A percentile compares a stretch with the other conserved stretches of the same genome.
Conservation (phyloP, 2,113 vertebrate species). For the Pachycephala philippinensis region DNA sequence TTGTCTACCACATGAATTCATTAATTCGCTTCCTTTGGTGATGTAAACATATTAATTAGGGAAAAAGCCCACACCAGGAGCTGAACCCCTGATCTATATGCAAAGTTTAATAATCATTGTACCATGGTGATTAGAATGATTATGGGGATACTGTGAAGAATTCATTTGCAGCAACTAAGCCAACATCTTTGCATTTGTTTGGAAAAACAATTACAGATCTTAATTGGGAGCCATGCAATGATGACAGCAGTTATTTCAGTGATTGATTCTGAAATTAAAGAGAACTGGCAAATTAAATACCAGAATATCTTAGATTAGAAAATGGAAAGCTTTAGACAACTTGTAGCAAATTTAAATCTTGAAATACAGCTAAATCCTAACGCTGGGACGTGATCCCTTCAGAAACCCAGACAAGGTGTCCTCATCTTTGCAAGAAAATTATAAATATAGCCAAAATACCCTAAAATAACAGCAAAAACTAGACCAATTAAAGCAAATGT, state of each 20-base stretch:
- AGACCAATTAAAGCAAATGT: not conserved
- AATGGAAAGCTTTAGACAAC: not conserved
- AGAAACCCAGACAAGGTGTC: not conserved
- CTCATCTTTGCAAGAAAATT: not conserved
- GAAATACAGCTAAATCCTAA: not conserved
- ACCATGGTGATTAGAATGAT: slow-evolving; percentile 68
- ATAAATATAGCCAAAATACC: too few species aligned
- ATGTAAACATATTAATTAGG: slow-evolving; percentile 68
- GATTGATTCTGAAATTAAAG: slow-evolving; percentile 76
- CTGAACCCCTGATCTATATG: slow-evolving; percentile 65
- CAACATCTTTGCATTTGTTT: slow-evolving; percentile 72
- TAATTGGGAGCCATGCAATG: slow-evolving; percentile 76
- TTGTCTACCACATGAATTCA: slow-evolving; percentile 26
- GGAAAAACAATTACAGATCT: slow-evolving; percentile 75
- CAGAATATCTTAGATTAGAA: slow-evolving; percentile 25
- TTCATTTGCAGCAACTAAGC: slow-evolving; percentile 69
- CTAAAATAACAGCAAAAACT: not conserved
- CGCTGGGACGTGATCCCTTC: not conserved
- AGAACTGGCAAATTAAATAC: slow-evolving; percentile 58
- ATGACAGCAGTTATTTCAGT: slow-evolving; percentile 75
- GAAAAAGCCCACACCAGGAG: slow-evolving; percentile 48
- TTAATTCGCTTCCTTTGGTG: slow-evolving; percentile 19
- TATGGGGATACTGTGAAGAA: slow-evolving; percentile 66
- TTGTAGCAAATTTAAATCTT: not conserved
- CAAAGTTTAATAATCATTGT: slow-evolving; percentile 67